Evolutionary conservation across 2,113 vertebrate species (phyloP).

Genomic region (Scalopus aquaticus): DNA sequence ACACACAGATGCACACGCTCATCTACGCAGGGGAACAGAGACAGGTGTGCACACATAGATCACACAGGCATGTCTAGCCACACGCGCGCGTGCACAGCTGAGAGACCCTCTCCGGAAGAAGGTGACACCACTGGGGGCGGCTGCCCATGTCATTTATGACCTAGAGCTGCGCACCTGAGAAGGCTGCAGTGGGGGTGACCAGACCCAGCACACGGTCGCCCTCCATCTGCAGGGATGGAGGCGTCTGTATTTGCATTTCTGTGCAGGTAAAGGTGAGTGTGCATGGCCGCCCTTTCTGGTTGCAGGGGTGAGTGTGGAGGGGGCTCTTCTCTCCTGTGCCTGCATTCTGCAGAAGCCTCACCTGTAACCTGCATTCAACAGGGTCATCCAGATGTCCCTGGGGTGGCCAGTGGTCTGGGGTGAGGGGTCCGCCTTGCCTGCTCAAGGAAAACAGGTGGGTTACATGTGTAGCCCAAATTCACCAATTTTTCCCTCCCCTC

Average conservation of each 20-base stretch:
- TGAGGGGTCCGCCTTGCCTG: background rate
- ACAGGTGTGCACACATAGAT: background rate
- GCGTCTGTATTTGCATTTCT: background rate
- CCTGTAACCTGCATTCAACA: background rate
- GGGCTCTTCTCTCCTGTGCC: background rate
- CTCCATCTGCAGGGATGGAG: rapidly evolving
- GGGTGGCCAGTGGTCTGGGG: background rate
- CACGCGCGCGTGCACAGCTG: no score
- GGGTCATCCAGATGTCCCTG: background rate
- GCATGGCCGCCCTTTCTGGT: background rate
- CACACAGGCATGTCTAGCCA: rapidly evolving
- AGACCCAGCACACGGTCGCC: background rate
- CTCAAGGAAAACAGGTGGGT: background rate
- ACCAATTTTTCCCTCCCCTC: background rate
- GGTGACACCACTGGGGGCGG: background rate
- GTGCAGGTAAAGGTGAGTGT: background rate
- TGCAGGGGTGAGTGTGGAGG: background rate
- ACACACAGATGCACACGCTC: background rate
- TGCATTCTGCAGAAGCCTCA: background rate
- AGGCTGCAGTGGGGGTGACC: rapidly evolving
- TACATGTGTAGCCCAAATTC: background rate
- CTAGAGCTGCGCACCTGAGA: background rate
- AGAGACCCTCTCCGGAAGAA: background rate
- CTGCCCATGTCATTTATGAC: rapidly evolving
- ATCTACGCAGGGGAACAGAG: no score